phyloP scores from a whole-genome alignment of 2,113 vertebrate species.

The Laticauda laticaudata region DNA sequence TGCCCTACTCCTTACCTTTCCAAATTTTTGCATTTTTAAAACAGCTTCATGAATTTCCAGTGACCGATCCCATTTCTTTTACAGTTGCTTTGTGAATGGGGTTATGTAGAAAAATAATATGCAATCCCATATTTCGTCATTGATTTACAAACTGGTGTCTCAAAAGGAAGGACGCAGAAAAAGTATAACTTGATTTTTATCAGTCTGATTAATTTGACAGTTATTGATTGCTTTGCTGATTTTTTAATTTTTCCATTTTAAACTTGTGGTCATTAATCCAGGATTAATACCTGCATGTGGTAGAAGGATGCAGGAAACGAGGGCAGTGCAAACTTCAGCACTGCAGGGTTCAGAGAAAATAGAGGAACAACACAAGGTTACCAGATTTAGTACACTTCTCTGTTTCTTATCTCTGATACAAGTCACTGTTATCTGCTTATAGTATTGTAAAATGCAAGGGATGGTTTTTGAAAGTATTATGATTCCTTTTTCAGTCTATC shows the following conservation, averaged over 20 bases:
- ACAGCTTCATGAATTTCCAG: not conserved
- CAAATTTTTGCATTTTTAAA: not conserved
- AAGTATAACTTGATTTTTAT: not conserved
- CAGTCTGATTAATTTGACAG: not conserved
- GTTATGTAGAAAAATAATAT: not conserved
- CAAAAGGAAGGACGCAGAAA: not conserved
- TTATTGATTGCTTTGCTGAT: not conserved
- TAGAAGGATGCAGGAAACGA: not conserved
- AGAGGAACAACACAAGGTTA: not conserved
- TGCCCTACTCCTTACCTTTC: not conserved
- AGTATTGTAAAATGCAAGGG: constrained; percentile 28
- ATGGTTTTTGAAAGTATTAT: not conserved
- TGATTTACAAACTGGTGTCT: not conserved
- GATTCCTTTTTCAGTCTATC: constrained; percentile 77
- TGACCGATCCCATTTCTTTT: not conserved
- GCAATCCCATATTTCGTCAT: not conserved
- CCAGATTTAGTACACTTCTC: not conserved
- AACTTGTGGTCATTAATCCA: not conserved
- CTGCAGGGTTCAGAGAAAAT: not conserved
- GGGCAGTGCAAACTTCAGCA: not conserved
- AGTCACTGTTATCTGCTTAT: not conserved
- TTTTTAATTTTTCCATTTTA: not conserved
- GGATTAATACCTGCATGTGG: not conserved
- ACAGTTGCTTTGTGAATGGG: not conserved
- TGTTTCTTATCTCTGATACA: not conserved